Conservation (phyloP, 2,888 invertebrate species). For the Macaria liturata region DNA sequence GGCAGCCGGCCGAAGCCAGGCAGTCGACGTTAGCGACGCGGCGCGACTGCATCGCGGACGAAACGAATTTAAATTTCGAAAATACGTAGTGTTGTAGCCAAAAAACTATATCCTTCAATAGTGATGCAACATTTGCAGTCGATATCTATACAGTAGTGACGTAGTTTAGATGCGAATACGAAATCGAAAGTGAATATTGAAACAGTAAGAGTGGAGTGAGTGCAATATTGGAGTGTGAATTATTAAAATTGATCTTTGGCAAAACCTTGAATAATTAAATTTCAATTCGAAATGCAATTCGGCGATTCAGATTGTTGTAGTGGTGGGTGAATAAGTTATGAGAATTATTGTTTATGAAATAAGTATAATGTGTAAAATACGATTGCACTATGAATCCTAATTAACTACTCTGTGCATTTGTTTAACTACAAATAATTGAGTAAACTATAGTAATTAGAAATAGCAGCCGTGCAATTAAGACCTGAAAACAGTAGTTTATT, state of each 20-base stretch:
- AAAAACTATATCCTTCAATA: conserved; percentile 14
- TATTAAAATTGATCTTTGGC: conserved; percentile 29
- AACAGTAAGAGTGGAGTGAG: conserved; percentile 40
- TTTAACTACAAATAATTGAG: too few relatives aligned
- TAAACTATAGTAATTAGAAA: neutral
- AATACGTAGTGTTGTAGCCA: conserved; percentile 37
- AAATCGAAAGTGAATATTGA: conserved; percentile 45
- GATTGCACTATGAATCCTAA: too few relatives aligned
- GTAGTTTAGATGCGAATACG: conserved; percentile 33
- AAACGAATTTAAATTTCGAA: conserved; percentile 49
- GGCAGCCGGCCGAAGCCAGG: conserved; percentile 73
- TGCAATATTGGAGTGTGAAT: conserved; percentile 33
- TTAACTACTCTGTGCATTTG: too few relatives aligned
- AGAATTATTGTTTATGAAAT: too few relatives aligned
- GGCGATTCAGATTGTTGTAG: too few relatives aligned
- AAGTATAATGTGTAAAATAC: too few relatives aligned
- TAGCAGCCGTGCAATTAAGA: conserved; percentile 7
- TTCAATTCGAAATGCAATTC: conserved; percentile 32
- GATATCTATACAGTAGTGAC: conserved; percentile 26
- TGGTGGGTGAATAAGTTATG: too few relatives aligned
- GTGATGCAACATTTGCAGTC: conserved; percentile 4
- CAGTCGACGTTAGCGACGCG: conserved; percentile 72
- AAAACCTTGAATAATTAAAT: conserved; percentile 28
- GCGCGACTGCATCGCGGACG: conserved; percentile 59
- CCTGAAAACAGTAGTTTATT: conserved; percentile 40